Base-by-base conservation (phyloP, 2,797 vertebrate species). In the Nannoperca australis region DNA sequence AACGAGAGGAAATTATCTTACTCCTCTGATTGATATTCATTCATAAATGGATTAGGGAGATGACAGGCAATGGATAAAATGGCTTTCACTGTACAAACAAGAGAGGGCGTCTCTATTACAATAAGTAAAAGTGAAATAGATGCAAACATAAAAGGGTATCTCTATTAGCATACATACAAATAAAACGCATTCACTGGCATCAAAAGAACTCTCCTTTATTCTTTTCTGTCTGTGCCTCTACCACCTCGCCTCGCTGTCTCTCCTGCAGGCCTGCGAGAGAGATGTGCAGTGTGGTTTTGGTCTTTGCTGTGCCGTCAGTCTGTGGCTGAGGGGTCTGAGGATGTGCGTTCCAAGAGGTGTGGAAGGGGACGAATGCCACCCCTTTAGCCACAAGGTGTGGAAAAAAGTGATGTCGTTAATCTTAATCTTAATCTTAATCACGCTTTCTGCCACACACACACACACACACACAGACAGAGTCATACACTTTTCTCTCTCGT, bases 271-370 rank as follows among this genome's bases (percentile, higher is more conserved):
- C 70, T 98, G 97, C 69, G 96, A 98, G 70, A 86, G 92, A 81
- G 97, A 99, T 30, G 24, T 91, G n/a, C 97, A 98, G 93, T 98
- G 97, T 32, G 94, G 96, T 2, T 65, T 86, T 0, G 95, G 96
- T 58, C 94, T 96, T n/a, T 98, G 97, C 94, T 99, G 98, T 3
- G 97, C 97, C 0, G 87, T 97, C 89, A 99, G 97, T 88, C 92
- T 98, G 27, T 97, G 97, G 98, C 93, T 99, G 54, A 93, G 95
- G 17, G 97, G 97, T 27, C 93, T 98, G 83, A 93, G 97, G 45
- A 94, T 98, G 95, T 99, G 98, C 70, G 95, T 96, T 20, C 97
- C 97, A 0, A 91, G 96, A 85, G 98, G 98, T 0, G 89, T 77
- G 34, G 95, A 96, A 70, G 97, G 97, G 47, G 97, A 98, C 0